Base-by-base conservation (phyloP, 2,888 invertebrate species). In the Graphium colonna region DNA sequence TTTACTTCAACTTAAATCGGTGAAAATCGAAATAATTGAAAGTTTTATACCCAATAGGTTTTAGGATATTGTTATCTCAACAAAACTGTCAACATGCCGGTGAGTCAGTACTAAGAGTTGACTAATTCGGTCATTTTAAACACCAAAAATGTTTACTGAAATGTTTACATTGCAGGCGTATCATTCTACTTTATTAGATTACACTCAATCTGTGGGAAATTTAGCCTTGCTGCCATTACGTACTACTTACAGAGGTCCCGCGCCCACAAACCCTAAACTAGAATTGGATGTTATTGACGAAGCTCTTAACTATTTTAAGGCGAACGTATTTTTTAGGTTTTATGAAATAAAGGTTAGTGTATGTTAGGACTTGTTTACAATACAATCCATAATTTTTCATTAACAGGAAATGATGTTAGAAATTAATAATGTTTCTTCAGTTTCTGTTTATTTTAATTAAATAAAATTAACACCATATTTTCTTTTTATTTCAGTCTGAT, bases 271-370 rank as follows among this genome's bases (percentile, higher is more conserved):
- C 56, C 82, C 84, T 0, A 85, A 87, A 62, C 92, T 93, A 49
- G 95, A 95, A 41, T 91, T 92, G 62, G 99, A 99, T 82, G 96
- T 99, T 60, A 95, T 99, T 64, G 99, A 99, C 82, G 99, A 99
- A 91, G 97, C 98, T 49, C 91, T 99, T 31, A 96, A 95, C 73
- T 99, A 94, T 82, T 99, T 99, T 84, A 99, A 98, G 90, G 98
- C 99, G 0, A 99, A 99, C 89, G 98, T 99, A 0, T 99, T 99
- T 87, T 99, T 99, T 81, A 93, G 98, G 64, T 98, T 98, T 31
- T 99, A 98, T 82, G 99, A 99, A 91, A 98, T 99, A 57, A 98
- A 98, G 93, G 97, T 97, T 84, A 65, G 63, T 1, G 12, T 5
- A 21, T 3, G 21, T 21, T 21, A 21, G n/a, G n/a, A n/a, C n/a